A percentile compares a stretch with the other conserved stretches of the same genome.
Conservation (phyloP, 2,113 vertebrate genomes). For the Archilochus colubris region DNA sequence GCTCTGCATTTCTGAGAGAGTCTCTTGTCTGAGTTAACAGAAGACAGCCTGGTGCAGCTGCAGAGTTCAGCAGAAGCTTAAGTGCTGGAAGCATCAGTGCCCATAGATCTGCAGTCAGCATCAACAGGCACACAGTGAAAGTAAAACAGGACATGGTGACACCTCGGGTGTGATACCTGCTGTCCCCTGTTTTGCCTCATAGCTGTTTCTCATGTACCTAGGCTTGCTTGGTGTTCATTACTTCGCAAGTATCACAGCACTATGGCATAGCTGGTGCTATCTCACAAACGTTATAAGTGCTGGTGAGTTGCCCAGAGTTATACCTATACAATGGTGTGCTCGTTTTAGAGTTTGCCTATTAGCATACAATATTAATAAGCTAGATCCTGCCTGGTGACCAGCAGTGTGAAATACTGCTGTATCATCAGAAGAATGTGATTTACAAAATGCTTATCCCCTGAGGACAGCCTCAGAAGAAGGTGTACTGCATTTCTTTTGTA, state of each 20-base stretch:
- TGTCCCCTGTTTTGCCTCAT: not conserved
- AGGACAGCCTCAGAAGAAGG: constrained; percentile 13
- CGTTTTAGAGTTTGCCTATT: not conserved
- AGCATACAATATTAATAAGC: constrained; percentile 20
- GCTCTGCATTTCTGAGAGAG: not conserved
- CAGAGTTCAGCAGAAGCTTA: not conserved
- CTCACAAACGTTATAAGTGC: fast-evolving
- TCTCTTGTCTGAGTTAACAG: not conserved
- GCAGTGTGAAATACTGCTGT: not conserved
- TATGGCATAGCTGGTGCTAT: fast-evolving
- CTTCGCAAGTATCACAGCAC: fast-evolving
- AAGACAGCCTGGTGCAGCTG: not conserved
- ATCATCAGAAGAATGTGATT: constrained; percentile 12
- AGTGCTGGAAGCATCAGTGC: not conserved
- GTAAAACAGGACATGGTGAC: not conserved
- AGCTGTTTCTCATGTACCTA: not conserved
- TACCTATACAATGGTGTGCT: not conserved
- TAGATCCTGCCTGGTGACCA: not conserved
- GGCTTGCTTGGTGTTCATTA: not conserved
- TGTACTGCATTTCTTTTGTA: not conserved
- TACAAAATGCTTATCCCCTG: not conserved
- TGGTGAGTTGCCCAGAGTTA: not conserved
- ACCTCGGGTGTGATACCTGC: fast-evolving
- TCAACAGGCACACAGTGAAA: fast-evolving
- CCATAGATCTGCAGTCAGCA: fast-evolving